Conservation (phyloP, 2,888 invertebrate species). For the Noctua janthe region DNA sequence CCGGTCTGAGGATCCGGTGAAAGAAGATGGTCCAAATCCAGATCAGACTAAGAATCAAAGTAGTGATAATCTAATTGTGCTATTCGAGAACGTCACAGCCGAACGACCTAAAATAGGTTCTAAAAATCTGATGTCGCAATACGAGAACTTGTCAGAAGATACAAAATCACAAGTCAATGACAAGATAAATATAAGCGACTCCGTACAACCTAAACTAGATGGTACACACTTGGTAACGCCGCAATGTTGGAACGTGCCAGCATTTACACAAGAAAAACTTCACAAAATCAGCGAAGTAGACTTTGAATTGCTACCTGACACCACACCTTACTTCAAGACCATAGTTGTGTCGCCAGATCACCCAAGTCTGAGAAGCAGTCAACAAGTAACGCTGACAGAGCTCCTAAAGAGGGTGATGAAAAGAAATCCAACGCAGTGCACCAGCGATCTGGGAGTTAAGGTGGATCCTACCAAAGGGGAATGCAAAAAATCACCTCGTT, state of each 20-base stretch:
- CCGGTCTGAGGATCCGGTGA: no score
- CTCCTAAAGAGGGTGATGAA: constrained; percentile 74
- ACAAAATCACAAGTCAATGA: not conserved
- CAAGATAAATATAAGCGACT: not conserved
- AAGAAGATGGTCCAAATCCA: constrained; percentile 4
- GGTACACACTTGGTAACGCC: not conserved
- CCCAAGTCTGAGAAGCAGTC: constrained; percentile 53
- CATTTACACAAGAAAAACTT: not conserved
- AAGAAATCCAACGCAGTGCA: constrained; percentile 66
- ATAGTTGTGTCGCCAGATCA: not conserved
- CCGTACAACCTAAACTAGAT: not conserved
- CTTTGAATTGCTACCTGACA: not conserved
- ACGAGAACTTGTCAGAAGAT: no score
- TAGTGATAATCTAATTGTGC: not conserved
- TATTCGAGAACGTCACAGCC: not conserved
- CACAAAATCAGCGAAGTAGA: not conserved
- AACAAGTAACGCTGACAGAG: constrained; percentile 72
- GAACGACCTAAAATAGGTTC: not conserved
- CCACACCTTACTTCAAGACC: not conserved
- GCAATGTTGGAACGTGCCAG: not conserved
- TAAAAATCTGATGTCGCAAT: not conserved
- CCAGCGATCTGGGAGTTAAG: not conserved
- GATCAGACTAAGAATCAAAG: no score
- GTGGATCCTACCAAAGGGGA: constrained; percentile 25
- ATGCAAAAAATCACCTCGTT: constrained; percentile 23